Evolutionary conservation across 2,888 invertebrate species (phyloP).

Genomic region (Lepetodrilus schrolli): DNA sequence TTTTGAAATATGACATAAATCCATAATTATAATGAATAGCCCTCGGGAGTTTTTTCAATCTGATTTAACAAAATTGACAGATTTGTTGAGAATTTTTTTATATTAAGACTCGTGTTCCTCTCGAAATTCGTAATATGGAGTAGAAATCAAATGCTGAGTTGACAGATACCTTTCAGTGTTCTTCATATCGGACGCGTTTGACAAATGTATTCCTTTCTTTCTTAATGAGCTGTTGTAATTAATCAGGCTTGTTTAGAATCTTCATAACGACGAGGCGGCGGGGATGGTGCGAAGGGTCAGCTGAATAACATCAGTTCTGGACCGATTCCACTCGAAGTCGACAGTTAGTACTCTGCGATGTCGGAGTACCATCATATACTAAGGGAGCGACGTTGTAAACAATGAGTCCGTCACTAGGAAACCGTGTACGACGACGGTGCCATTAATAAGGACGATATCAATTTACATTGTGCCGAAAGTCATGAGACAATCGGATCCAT

Average conservation of each 20-base stretch:
- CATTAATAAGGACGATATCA: too few relatives aligned
- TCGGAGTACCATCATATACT: too few relatives aligned
- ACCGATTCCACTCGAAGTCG: neutral
- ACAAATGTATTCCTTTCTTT: neutral
- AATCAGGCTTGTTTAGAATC: slow-evolving; percentile 12
- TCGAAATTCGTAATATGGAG: neutral
- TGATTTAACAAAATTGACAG: neutral
- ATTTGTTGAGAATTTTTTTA: neutral
- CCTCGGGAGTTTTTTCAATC: neutral
- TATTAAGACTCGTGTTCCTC: slow-evolving; percentile 5
- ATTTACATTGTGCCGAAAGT: too few relatives aligned
- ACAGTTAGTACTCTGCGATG: slow-evolving; percentile 16
- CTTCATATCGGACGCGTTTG: slow-evolving; percentile 2
- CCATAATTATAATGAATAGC: slow-evolving; percentile 11
- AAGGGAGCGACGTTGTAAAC: too few relatives aligned
- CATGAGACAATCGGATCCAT: too few relatives aligned
- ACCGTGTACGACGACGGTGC: too few relatives aligned
- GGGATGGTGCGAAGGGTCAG: neutral
- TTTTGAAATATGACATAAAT: slow-evolving; percentile 11
- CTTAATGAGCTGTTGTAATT: slow-evolving; percentile 22
- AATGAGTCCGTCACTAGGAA: neutral
- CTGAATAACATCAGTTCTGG: too few relatives aligned
- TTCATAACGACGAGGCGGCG: neutral
- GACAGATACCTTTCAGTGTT: neutral
- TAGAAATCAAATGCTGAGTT: neutral